Evolutionary conservation across 1,140 invertebrate species (phyloP).

Genomic region (Diplogasteroides magnus): DNA sequence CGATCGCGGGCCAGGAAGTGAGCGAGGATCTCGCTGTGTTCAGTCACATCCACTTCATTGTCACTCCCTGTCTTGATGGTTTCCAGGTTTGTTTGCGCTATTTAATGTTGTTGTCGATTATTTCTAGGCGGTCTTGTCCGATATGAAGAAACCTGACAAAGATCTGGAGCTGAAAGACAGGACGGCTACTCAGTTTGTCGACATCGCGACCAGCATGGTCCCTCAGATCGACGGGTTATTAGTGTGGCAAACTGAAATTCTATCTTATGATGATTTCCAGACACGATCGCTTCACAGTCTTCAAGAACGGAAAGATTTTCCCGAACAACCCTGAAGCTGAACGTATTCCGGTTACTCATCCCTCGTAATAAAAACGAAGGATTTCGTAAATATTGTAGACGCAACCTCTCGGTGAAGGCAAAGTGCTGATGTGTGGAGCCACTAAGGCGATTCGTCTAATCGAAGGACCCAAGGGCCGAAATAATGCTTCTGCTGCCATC

Average conservation of each 20-base stretch:
- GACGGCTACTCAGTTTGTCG: neutral
- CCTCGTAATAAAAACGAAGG: no score
- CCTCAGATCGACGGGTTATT: no score
- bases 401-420: neutral
- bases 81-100: neutral
- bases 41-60: neutral
- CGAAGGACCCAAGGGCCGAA: neutral
- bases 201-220: neutral
- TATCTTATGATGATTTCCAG: neutral
- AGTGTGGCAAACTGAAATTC: no score
- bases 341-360: no score
- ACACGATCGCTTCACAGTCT: neutral
- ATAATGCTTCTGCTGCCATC: neutral
- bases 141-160: neutral
- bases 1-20: neutral
- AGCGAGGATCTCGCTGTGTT: neutral
- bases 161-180: neutral
- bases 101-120: neutral
- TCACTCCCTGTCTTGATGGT: neutral
- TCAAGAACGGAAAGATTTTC: neutral
- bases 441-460: neutral
- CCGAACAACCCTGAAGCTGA: neutral
- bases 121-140: neutral
- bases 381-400: neutral
- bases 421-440: neutral